Conservation (phyloP, 1,140 invertebrate species). For the Bombyx mandarina region DNA sequence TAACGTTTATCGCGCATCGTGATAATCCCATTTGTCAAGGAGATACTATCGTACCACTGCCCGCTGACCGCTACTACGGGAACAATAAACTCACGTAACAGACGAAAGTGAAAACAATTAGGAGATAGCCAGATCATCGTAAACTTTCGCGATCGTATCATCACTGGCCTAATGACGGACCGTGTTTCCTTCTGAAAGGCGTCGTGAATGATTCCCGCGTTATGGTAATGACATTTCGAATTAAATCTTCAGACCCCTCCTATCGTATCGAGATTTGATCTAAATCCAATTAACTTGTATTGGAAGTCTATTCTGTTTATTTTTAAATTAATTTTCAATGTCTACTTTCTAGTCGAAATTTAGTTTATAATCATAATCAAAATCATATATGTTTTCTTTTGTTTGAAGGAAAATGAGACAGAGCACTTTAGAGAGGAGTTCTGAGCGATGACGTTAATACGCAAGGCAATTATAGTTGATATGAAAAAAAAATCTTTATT, state of each 20-base stretch:
- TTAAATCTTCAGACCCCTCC: conserved; percentile 13
- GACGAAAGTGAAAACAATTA: conserved; percentile 56
- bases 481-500: no score
- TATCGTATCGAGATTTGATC: conserved; percentile 13
- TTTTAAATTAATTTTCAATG: neutral
- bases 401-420: no score
- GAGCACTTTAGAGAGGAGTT: no score
- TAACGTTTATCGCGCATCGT: conserved; percentile 36
- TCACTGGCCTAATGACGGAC: conserved; percentile 2
- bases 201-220: neutral
- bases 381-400: no score
- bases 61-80: conserved; percentile 12
- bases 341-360: conserved; percentile 8
- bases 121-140: conserved; percentile 32
- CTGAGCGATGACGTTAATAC: no score
- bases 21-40: conserved; percentile 51
- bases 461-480: no score
- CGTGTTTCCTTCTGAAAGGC: conserved; percentile 2
- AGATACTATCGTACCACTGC: conserved; percentile 35
- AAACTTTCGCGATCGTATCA: conserved; percentile 29
- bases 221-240: conserved; percentile 14
- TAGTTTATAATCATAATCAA: no score
- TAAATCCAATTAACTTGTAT: conserved; percentile 13
- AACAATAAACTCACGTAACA: conserved; percentile 38
- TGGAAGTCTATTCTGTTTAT: no score